Conservation (phyloP, 2,888 invertebrate genomes). For the Incurvaria masculella region DNA sequence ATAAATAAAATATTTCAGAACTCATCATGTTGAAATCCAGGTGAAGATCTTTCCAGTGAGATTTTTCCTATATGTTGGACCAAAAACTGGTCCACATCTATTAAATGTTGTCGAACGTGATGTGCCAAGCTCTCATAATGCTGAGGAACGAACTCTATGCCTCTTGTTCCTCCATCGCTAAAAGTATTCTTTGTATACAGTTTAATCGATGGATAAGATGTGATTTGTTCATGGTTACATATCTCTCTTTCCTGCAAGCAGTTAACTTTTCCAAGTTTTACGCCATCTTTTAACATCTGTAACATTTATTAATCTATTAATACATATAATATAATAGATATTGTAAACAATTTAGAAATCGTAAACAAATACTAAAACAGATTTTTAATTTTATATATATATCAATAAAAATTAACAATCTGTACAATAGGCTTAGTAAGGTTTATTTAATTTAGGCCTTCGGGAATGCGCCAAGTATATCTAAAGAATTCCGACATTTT, state of each 20-base stretch:
- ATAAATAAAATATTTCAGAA: conserved; percentile 21
- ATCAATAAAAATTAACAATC: too few species aligned
- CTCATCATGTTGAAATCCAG: conserved; percentile 28
- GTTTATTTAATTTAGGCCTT: too few species aligned
- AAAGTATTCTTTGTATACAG: background rate
- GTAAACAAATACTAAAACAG: too few species aligned
- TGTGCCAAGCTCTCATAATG: background rate
- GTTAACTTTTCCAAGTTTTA: conserved; percentile 43
- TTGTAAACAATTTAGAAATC: too few species aligned
- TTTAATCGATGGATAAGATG: conserved; percentile 35
- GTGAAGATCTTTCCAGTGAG: background rate
- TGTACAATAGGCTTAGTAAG: too few species aligned
- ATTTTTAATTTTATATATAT: too few species aligned
- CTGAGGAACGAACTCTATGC: background rate
- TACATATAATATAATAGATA: too few species aligned
- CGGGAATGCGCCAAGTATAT: too few species aligned
- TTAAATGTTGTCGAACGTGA: background rate
- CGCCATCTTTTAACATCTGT: conserved; percentile 34
- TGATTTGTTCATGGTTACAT: conserved; percentile 41
- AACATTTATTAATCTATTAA: too few species aligned
- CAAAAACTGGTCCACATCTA: background rate
- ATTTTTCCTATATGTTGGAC: background rate
- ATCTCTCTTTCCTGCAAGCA: conserved; percentile 37
- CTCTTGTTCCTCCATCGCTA: background rate
- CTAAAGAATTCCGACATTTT: too few species aligned